Conservation (phyloP, 1,140 invertebrate genomes). For the Limonius californicus region DNA sequence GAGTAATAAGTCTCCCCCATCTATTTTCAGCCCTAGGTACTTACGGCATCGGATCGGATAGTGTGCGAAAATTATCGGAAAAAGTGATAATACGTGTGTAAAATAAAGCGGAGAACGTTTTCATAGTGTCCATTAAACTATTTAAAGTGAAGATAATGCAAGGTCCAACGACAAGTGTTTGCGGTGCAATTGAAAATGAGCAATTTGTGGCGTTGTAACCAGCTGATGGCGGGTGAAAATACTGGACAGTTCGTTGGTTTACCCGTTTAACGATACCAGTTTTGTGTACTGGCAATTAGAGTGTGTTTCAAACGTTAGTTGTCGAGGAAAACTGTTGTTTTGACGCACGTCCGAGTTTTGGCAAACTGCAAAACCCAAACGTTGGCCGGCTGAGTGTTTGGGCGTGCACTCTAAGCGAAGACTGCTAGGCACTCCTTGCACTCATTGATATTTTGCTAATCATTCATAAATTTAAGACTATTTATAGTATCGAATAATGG, state of each 20-base stretch:
- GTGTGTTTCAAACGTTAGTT: not conserved
- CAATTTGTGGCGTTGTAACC: conserved; percentile 43
- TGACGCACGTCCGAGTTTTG: conserved; percentile 1
- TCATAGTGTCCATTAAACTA: not conserved
- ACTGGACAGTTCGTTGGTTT: conserved; percentile 31
- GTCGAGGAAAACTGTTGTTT: not conserved
- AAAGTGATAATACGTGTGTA: conserved; percentile 17
- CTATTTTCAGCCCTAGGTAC: conserved; percentile 50
- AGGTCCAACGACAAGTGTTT: conserved; percentile 21
- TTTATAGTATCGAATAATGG: conserved; percentile 31
- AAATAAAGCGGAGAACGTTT: not conserved
- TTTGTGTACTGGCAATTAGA: conserved; percentile 3
- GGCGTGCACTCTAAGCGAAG: conserved; percentile 40
- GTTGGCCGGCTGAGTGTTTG: conserved; percentile 23
- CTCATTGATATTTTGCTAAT: conserved; percentile 39
- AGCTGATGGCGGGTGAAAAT: conserved; percentile 49
- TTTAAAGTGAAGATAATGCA: conserved; percentile 34
- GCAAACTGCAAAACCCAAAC: conserved; percentile 1
- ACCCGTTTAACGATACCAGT: conserved; percentile 20
- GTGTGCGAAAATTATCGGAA: conserved; percentile 38
- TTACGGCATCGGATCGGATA: conserved; percentile 44
- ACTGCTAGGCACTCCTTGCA: conserved; percentile 34
- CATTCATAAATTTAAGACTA: conserved; percentile 37
- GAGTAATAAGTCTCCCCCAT: conserved; percentile 41
- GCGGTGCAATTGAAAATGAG: conserved; percentile 32